Evolutionary conservation across 2,888 invertebrate genomes (phyloP).

Genomic region (Drosophila siamana): DNA sequence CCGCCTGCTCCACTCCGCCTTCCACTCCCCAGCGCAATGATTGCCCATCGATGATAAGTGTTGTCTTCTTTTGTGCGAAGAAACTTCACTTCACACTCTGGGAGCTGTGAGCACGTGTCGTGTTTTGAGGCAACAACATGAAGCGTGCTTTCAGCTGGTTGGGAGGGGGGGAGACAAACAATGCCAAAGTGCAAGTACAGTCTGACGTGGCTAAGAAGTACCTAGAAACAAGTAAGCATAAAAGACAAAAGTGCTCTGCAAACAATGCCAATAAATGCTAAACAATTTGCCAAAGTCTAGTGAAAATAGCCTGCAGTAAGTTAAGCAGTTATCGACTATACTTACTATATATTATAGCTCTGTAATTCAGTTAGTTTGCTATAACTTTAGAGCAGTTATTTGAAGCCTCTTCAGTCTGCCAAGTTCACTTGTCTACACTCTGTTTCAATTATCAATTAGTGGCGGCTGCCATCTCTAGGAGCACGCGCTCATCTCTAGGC

Average conservation of each 20-base stretch:
- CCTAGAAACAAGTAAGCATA: too few species aligned
- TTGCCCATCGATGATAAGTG: conserved; percentile 1
- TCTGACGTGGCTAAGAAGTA: neutral
- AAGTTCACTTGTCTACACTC: too few species aligned
- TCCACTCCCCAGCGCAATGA: too few species aligned
- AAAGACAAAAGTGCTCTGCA: too few species aligned
- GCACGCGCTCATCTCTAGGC: conserved; percentile 11
- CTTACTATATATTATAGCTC: too few species aligned
- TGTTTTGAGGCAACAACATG: neutral
- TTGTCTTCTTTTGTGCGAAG: conserved; percentile 22
- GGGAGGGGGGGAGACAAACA: neutral
- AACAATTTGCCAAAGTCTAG: too few species aligned
- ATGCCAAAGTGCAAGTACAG: neutral
- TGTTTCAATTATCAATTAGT: neutral
- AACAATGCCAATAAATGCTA: too few species aligned
- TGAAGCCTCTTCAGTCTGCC: too few species aligned
- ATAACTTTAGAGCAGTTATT: too few species aligned
- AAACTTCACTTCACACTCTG: conserved; percentile 11
- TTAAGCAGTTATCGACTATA: neutral
- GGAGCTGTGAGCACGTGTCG: neutral
- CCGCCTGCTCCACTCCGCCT: conserved; percentile 17
- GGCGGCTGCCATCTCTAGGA: conserved; percentile 6
- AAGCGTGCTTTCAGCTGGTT: neutral
- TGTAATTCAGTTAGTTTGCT: too few species aligned
- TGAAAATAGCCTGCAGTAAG: neutral